Percentiles rank a stretch among this genome's conserved stretches.
phyloP scores from a whole-genome alignment of 1,140 invertebrate genomes.

The Protaetia brevitarsis region DNA sequence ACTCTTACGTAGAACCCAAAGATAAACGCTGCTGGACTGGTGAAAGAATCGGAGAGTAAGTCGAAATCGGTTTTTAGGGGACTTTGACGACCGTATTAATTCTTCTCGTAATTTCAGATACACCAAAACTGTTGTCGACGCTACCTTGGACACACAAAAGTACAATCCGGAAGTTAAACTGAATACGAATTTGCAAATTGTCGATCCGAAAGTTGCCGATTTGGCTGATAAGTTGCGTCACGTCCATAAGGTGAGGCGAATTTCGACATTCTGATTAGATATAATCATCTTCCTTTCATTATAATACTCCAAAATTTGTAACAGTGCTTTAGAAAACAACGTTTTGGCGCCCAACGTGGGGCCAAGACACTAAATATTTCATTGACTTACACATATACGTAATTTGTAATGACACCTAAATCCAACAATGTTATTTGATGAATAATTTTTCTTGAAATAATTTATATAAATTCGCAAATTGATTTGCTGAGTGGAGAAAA shows the following conservation, averaged over 20 bases:
- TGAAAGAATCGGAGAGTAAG: constrained; percentile 71
- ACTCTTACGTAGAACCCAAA: constrained; percentile 57
- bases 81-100: neutral
- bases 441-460: too few relatives aligned
- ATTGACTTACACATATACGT: too few relatives aligned
- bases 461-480: too few relatives aligned
- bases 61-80: constrained; percentile 36
- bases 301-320: neutral
- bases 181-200: constrained; percentile 48
- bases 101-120: constrained; percentile 53
- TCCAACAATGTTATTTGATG: too few relatives aligned
- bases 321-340: neutral
- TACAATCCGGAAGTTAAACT: constrained; percentile 66
- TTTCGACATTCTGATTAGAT: too few relatives aligned
- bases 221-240: constrained; percentile 63
- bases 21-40: constrained; percentile 73
- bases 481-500: too few relatives aligned
- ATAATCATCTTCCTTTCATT: constrained; percentile 39
- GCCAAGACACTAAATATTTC: too few relatives aligned
- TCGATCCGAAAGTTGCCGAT: constrained; percentile 56
- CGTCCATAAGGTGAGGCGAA: constrained; percentile 65
- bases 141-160: constrained; percentile 58
- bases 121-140: constrained; percentile 60
- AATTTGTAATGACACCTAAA: too few relatives aligned
- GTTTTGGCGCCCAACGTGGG: too few relatives aligned